Evolutionary conservation across 53 echinoderm and acorn worm species (phyloP).

Genomic region (Temnopleurus reevesii): DNA sequence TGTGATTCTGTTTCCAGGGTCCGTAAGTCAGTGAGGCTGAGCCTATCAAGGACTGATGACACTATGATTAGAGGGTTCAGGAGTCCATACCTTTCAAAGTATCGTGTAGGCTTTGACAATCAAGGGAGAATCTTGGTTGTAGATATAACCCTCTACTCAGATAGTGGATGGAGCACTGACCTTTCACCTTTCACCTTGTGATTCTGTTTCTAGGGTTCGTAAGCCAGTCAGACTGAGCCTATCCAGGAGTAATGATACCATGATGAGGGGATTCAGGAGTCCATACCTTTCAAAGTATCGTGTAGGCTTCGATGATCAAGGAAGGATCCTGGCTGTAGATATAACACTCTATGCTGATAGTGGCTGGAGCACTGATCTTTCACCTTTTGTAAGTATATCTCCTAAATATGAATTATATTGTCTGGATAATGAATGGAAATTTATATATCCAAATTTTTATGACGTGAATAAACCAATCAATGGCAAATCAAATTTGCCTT

Average conservation of each 20-base stretch:
- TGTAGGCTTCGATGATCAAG: conserved; percentile 64
- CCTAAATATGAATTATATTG: too few species aligned
- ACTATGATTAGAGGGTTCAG: conserved; percentile 67
- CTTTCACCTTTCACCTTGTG: conserved; percentile 50
- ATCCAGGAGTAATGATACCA: conserved; percentile 70
- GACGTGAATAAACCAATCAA: too few species aligned
- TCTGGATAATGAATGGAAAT: too few species aligned
- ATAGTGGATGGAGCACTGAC: conserved; percentile 59
- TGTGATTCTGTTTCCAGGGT: conserved; percentile 54
- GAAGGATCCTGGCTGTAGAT: conserved; percentile 59
- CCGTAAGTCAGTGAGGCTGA: conserved; percentile 62
- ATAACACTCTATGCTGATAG: conserved; percentile 60
- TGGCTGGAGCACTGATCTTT: conserved; percentile 58
- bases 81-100: conserved; percentile 61
- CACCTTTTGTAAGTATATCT: conserved; percentile 56
- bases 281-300: conserved; percentile 61
- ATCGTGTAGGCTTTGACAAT: conserved; percentile 65
- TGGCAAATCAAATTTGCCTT: too few species aligned
- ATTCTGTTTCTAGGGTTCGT: conserved; percentile 54
- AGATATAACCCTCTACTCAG: conserved; percentile 55
- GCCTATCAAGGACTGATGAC: conserved; percentile 70
- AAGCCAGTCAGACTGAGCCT: conserved; percentile 68
- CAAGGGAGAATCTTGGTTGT: conserved; percentile 60
- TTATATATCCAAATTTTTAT: too few species aligned
- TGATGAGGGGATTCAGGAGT: conserved; percentile 66